Conservation (phyloP, 2,113 vertebrate genomes). For the Lamprotornis superbus region DNA sequence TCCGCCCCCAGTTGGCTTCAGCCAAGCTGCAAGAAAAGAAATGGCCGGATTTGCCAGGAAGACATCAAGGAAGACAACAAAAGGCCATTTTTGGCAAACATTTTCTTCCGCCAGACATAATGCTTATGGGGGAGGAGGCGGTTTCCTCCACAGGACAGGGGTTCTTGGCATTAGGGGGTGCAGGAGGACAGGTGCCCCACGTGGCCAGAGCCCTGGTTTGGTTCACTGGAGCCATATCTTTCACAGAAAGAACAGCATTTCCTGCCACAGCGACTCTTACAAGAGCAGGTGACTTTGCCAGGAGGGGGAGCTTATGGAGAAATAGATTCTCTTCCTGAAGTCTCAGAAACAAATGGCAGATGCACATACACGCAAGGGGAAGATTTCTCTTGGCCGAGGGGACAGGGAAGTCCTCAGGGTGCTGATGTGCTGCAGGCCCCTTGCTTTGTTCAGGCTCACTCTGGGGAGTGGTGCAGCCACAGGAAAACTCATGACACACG, state of each 20-base stretch:
- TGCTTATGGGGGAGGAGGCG: neutral
- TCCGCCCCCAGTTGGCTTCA: neutral
- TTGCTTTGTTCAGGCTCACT: neutral
- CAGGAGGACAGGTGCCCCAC: neutral
- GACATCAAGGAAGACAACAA: constrained; percentile 66
- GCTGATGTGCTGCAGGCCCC: neutral
- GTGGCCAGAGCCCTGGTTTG: neutral
- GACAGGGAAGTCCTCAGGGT: neutral
- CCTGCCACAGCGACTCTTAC: neutral
- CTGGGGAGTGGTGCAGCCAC: neutral
- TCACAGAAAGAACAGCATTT: constrained; percentile 72
- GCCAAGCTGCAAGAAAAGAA: neutral
- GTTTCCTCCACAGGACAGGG: constrained; percentile 27
- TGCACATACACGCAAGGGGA: neutral
- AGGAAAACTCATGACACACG: neutral
- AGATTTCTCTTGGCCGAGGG: neutral
- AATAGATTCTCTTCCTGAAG: neutral
- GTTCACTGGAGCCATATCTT: constrained; percentile 54
- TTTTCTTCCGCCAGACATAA: neutral
- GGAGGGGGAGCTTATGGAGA: neutral
- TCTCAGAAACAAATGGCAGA: neutral
- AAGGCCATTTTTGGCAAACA: constrained; percentile 58
- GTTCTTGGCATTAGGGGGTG: constrained; percentile 18
- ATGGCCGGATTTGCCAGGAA: constrained; percentile 61
- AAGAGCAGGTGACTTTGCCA: constrained; percentile 31